Evolutionary conservation across 2,888 invertebrate species (phyloP), one percentile per base, ranked within the genome.

Genomic region (Noctuana brunneofusca): DNA sequence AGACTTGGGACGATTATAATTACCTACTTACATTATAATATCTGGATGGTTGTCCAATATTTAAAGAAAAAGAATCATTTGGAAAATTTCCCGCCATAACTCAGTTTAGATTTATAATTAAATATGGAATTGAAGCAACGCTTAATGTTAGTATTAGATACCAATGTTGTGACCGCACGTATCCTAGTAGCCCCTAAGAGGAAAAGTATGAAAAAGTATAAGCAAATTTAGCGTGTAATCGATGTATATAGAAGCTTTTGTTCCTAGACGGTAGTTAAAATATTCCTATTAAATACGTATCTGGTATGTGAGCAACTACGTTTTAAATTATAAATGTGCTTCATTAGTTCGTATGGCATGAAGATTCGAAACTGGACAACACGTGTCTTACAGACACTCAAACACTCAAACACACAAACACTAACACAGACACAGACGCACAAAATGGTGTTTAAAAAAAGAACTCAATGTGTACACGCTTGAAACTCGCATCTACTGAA

Each of bases 261-360:
- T 69, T 71, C 68, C 75, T 76, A 78, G 78, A 75, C 65, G 65
- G 67, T 83, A 82, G 74, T 71, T 62, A 67, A 72, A 65, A 64
- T 69, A 69, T 74, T 64, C 52, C 49, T 59, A 72, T 72, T 65
- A 66, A 70, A 72, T 71, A 76, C 71, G 77, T 71, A 84, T 89
- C 90, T 89, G 90, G 91, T 91, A 91, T 90, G 91, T 91, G 91
- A 91, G 91, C 91, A 73, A 86, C 83, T 77, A 78, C 83, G 83
- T 80, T 77, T n/a, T 75, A 72, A 69, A 76, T 70, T 71, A 78
- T 84, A 81, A 58, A 63, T 89, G 89, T 88, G 89, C 88, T 89
- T 89, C 72, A 77, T 69, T 86, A 84, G 87, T 75, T 72, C 68
- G 71, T 73, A 78, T 75, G 77, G 89, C 89, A 89, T 89, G 88